phyloP scores from a whole-genome alignment of 2,113 vertebrate species.

The Zosterops hypoxanthus region DNA sequence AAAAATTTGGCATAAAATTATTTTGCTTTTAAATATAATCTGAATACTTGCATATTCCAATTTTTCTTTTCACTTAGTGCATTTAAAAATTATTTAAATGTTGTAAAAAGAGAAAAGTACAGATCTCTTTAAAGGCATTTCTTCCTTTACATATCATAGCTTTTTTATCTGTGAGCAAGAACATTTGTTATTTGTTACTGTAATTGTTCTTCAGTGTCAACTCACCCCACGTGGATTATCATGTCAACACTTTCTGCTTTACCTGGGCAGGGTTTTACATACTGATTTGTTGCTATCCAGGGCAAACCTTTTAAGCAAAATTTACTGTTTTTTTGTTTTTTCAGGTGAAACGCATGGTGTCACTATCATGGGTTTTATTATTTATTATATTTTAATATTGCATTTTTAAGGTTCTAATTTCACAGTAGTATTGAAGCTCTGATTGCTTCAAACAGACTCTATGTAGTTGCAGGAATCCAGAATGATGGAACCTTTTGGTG shows the following conservation, averaged over 20 bases:
- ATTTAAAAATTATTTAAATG: background rate
- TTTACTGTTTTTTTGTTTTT: background rate
- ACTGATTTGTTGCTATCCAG: background rate
- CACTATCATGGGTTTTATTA: background rate
- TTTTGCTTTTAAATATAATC: background rate
- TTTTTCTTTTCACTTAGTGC: background rate
- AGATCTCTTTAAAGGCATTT: background rate
- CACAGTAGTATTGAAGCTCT: background rate
- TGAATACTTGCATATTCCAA: background rate
- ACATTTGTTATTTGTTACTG: background rate
- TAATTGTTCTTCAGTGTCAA: background rate
- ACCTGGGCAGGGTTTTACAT: background rate
- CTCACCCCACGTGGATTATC: background rate
- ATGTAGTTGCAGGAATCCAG: background rate
- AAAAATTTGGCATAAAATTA: background rate
- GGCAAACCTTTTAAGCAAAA: background rate
- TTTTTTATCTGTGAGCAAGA: background rate
- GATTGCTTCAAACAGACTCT: background rate
- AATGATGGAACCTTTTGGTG: slow-evolving; percentile 1
- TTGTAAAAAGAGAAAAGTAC: background rate
- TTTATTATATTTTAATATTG: background rate
- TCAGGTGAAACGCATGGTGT: background rate
- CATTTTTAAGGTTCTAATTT: background rate
- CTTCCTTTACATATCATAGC: background rate
- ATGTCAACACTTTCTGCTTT: background rate